Evolutionary conservation across 2,113 vertebrate genomes (phyloP).

Genomic region (Tympanuchus pallidicinctus): DNA sequence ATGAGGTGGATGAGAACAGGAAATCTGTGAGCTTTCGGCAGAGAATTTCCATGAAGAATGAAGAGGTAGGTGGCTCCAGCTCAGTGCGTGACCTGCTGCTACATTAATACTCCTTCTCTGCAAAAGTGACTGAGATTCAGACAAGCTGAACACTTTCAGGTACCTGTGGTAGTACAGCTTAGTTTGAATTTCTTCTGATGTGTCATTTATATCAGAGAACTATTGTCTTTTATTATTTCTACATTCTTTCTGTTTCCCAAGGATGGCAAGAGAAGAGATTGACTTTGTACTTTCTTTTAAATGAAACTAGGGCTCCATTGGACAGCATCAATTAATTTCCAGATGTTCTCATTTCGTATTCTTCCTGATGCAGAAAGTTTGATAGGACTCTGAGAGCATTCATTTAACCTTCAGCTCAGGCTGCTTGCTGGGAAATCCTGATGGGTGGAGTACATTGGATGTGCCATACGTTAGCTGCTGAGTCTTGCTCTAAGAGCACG

Average conservation of each 20-base stretch:
- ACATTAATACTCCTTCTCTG: fast-evolving
- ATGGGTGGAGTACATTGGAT: fast-evolving
- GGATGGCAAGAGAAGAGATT: background rate
- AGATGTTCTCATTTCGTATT: background rate
- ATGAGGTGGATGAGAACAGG: constrained; percentile 95
- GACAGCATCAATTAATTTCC: background rate
- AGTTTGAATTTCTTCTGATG: background rate
- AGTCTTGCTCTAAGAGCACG: background rate
- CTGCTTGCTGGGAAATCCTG: fast-evolving
- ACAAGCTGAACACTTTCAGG: background rate
- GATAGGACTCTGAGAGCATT: background rate
- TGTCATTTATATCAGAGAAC: background rate
- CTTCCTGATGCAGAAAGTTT: background rate
- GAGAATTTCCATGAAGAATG: constrained; percentile 90
- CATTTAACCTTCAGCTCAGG: background rate
- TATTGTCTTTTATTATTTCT: background rate
- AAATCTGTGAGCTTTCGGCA: constrained; percentile 90
- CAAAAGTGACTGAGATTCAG: background rate
- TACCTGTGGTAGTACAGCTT: background rate
- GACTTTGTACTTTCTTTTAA: background rate
- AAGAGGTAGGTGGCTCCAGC: constrained; percentile 84
- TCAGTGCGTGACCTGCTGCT: background rate
- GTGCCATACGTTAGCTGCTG: fast-evolving
- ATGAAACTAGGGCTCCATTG: background rate
- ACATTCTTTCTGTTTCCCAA: background rate